Conservation (phyloP, 2,797 vertebrate species). For the Lithobates sylvaticus region DNA sequence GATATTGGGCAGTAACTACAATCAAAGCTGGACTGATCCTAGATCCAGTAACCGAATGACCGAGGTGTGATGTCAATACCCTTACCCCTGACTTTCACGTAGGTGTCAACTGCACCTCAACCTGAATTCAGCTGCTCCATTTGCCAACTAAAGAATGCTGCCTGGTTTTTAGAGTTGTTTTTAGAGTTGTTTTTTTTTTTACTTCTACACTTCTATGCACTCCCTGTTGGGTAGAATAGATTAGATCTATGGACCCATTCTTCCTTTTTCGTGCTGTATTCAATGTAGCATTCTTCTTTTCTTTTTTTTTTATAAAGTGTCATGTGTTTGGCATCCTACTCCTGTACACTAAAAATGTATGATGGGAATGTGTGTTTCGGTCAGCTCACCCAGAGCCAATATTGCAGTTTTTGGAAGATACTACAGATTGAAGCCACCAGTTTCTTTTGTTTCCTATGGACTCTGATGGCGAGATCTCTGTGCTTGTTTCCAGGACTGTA, state of each 20-base stretch:
- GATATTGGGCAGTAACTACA: not conserved
- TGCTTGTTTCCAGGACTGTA: not conserved
- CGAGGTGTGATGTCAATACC: not conserved
- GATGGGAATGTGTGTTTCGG: too few relatives aligned
- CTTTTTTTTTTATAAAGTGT: not conserved
- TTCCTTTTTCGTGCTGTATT: not conserved
- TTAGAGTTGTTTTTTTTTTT: not conserved
- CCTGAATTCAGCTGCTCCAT: not conserved
- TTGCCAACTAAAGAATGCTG: not conserved
- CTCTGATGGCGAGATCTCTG: too few relatives aligned
- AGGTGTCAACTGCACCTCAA: not conserved
- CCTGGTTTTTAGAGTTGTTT: not conserved
- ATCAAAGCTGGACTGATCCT: too few relatives aligned
- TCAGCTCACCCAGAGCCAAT: too few relatives aligned
- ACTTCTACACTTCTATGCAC: not conserved
- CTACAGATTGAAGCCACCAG: too few relatives aligned
- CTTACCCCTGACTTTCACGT: not conserved
- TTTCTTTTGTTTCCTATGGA: too few relatives aligned
- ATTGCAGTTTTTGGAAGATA: too few relatives aligned
- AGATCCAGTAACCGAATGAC: not conserved
- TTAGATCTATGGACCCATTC: not conserved
- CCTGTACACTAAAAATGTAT: too few relatives aligned
- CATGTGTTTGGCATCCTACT: not conserved
- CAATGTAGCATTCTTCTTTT: not conserved
- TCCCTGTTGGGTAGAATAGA: not conserved